A percentile compares a stretch with the other conserved stretches of the same genome.
Conservation (phyloP, 2,888 invertebrate genomes). For the Hartigia nigra region DNA sequence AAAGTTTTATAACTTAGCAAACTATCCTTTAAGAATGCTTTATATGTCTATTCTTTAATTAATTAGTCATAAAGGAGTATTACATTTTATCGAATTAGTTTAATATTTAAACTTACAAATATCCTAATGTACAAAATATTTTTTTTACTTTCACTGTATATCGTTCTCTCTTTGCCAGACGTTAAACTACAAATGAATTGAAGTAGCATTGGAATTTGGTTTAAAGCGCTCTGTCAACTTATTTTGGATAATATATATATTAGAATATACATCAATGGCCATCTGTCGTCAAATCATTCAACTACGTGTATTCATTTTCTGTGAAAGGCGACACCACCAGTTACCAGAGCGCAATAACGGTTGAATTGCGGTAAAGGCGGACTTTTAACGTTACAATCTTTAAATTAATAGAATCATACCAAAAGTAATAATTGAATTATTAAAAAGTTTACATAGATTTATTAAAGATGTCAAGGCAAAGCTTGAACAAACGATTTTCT, state of each 20-base stretch:
- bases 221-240: background rate
- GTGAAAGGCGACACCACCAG: background rate
- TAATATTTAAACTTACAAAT: background rate
- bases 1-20: background rate
- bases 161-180: background rate
- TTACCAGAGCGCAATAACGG: background rate
- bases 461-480: slow-evolving; percentile 31
- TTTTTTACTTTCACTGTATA: background rate
- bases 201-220: background rate
- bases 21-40: background rate
- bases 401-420: no score
- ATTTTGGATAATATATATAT: background rate
- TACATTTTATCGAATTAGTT: background rate
- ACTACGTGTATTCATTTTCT: background rate
- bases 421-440: no score
- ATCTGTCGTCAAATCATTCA: background rate
- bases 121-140: background rate
- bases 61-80: background rate
- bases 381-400: no score
- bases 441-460: background rate
- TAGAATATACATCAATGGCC: background rate
- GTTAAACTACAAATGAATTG: background rate
- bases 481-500: slow-evolving; percentile 23
- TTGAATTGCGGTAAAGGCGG: no score
- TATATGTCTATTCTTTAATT: background rate